Base-by-base conservation (phyloP, 2,113 vertebrate species). In the Micronycteris hirsuta region DNA sequence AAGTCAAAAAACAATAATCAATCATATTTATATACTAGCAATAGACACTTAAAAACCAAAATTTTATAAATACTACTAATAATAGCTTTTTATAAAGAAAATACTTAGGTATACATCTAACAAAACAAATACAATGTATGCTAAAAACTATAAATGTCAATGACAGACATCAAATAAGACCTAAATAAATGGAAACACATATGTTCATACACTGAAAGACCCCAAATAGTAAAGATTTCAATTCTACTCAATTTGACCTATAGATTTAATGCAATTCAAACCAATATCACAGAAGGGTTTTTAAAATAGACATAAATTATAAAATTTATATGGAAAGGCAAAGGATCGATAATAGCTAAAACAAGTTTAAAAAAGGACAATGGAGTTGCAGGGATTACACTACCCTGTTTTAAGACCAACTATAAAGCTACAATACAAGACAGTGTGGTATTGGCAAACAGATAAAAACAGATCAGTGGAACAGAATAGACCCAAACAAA, bases 301-400 rank as follows among this genome's bases (percentile, higher is more conserved):
- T 61, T 61, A 61, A 61, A 61, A 92, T 15, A 96, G 16, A 83
- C 36, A 73, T 1, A 76, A 19, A 93, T 67, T 91, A 33, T 87
- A 96, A 70, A 86, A 63, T 2, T 6, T 71, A 89, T 38, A 93
- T 47, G 24, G 33, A 76, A 93, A 65, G 54, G 47, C 31, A 94
- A 89, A 92, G 61, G 5, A 92, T 86, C 36, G 83, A 89, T 91
- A 95, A 45, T 63, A 73, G 26, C 43, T 87, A 81, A 93, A 93
- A 87, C 16, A 86, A 73, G 54, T 87, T 41, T 45, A 31, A 70
- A 84, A 84, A 84, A 77, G 47, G 83, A 78, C 19, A 38, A 71
- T 17, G 8, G 86, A 58, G 31, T 45, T 77, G 10, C 16, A 88
- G 11, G 43, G 65, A 61, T 74, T n/a, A 54, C 38, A 41, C 19